Evolutionary conservation across 2,797 vertebrate species (phyloP).

Genomic region (Hippopotamyrus pictus): DNA sequence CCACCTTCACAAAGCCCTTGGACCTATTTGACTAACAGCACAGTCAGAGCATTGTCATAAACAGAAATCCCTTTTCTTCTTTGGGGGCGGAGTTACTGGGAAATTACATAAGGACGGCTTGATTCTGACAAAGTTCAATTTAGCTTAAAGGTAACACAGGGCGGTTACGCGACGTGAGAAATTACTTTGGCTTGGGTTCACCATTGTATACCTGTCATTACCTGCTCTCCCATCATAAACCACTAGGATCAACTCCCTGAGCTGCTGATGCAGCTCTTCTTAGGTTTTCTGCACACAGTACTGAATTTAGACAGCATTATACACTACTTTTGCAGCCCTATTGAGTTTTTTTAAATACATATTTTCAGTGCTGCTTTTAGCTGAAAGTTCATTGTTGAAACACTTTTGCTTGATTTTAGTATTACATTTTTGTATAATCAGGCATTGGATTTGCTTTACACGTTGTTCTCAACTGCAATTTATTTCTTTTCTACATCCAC

Average conservation of each 20-base stretch:
- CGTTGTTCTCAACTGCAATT: neutral
- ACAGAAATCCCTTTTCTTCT: constrained; percentile 38
- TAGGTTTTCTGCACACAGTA: neutral
- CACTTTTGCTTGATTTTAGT: neutral
- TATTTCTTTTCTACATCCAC: too few relatives aligned
- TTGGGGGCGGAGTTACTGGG: constrained; percentile 17
- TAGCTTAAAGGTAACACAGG: constrained; percentile 27
- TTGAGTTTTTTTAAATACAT: neutral
- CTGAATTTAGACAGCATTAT: neutral
- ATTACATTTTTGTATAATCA: neutral
- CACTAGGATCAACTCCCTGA: neutral
- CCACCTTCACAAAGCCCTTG: constrained; percentile 16
- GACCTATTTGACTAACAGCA: constrained; percentile 29
- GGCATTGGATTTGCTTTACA: neutral
- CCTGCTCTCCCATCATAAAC: constrained; percentile 25
- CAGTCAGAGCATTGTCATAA: constrained; percentile 28
- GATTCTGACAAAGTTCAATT: constrained; percentile 37
- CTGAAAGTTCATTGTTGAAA: neutral
- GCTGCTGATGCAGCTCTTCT: neutral
- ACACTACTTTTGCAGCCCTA: neutral
- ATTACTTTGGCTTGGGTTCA: constrained; percentile 22
- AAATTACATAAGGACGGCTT: constrained; percentile 40
- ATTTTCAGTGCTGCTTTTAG: neutral
- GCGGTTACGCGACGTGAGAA: constrained; percentile 6
- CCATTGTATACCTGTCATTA: constrained; percentile 28